Conservation (phyloP, 2,113 vertebrate genomes). For the Geothlypis trichas region DNA sequence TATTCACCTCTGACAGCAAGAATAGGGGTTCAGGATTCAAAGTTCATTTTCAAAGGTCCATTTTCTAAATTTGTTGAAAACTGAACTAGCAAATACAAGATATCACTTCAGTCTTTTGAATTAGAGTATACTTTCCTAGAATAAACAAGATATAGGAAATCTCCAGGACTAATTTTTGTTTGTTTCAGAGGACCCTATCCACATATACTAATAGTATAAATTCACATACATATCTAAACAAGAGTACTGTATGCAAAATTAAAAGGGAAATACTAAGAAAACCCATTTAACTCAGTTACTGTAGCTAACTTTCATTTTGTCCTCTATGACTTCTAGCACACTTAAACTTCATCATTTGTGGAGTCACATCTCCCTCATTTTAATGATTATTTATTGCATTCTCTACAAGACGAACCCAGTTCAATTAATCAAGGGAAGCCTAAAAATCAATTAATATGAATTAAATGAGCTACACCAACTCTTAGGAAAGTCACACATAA, state of each 20-base stretch:
- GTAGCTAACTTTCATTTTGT: conserved; percentile 69
- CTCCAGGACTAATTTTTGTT: neutral
- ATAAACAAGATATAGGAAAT: neutral
- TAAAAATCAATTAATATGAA: conserved; percentile 94
- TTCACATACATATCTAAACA: neutral
- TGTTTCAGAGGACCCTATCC: neutral
- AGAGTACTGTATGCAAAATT: neutral
- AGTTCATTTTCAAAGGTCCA: neutral
- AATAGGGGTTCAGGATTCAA: neutral
- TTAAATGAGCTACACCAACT: conserved; percentile 91
- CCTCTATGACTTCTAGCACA: conserved; percentile 78
- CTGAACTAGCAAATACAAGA: neutral
- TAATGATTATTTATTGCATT: conserved; percentile 88
- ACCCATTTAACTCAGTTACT: neutral
- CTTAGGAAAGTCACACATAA: conserved; percentile 88
- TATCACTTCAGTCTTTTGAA: neutral
- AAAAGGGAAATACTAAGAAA: neutral
- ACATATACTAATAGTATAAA: neutral
- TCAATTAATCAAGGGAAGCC: conserved; percentile 90
- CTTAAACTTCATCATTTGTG: conserved; percentile 83
- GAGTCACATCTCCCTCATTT: conserved; percentile 78
- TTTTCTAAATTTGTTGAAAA: neutral
- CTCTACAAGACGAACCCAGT: conserved; percentile 78
- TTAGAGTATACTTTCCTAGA: neutral
- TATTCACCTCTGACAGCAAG: neutral